A percentile compares a stretch with the other conserved stretches of the same genome.
These are phyloP conservation scores for Seira ritae DNA, from an alignment of 2,888 invertebrate species.

Conservation along the genomic window DNA sequence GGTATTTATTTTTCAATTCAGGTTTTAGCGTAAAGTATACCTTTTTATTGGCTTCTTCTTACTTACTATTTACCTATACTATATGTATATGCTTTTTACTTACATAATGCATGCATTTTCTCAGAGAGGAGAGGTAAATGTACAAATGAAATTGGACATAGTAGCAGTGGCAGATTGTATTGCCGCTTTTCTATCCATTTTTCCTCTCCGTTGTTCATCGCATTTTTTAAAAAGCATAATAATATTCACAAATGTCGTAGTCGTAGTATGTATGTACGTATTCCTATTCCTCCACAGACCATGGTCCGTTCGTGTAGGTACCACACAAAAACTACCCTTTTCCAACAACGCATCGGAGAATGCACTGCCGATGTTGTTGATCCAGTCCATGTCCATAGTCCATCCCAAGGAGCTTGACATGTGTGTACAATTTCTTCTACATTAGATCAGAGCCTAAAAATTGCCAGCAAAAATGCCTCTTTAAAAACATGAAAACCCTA, in stretches of 20 bases:
- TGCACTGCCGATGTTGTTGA: conserved; percentile 11
- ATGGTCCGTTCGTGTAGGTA: not conserved
- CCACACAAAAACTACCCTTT: not conserved
- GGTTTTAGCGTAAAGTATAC: not conserved
- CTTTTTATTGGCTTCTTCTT: conserved; percentile 7
- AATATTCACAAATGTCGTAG: conserved; percentile 10
- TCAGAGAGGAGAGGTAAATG: not conserved
- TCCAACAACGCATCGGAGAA: not conserved
- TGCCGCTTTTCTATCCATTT: conserved; percentile 9
- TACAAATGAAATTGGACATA: conserved; percentile 5
- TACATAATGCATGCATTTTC: not conserved
- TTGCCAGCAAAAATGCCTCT: not conserved
- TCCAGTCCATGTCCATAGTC: conserved; percentile 1
- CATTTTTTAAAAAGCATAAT: not conserved
- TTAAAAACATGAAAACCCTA: conserved; percentile 5
- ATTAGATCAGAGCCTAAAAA: no score
- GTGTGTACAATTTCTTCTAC: no score
- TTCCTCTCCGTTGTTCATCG: not conserved
- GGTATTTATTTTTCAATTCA: conserved; percentile 16
- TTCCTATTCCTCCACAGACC: no score
- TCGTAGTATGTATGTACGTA: no score
- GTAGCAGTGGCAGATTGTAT: conserved; percentile 5
- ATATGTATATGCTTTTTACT: not conserved
- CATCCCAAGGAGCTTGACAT: no score
- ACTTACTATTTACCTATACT: no score